A percentile compares a stretch with the other conserved stretches of the same genome.
Evolutionary conservation across 1,140 invertebrate genomes (phyloP).

Genomic region (Bemisia tabaci): DNA sequence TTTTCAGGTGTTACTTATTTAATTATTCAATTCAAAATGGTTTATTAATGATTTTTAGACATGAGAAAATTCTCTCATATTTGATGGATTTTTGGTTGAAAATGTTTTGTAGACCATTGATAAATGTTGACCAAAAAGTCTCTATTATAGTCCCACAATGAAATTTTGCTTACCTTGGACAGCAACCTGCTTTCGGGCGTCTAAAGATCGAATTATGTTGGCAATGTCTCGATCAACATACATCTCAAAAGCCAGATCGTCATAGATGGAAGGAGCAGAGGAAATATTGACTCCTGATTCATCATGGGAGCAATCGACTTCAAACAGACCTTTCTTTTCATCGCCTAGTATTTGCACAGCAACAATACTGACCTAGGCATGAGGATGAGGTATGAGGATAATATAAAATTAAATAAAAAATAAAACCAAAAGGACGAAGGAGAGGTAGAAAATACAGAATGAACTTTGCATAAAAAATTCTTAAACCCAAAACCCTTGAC

Average conservation of each 20-base stretch:
- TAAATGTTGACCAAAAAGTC: too few relatives aligned
- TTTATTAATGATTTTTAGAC: too few relatives aligned
- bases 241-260: conserved; percentile 94
- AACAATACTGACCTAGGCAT: conserved; percentile 52
- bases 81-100: too few relatives aligned
- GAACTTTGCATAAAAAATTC: too few relatives aligned
- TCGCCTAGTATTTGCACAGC: conserved; percentile 66
- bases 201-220: conserved; percentile 71
- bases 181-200: conserved; percentile 70
- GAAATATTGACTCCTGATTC: conserved; percentile 5
- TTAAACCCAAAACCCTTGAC: too few relatives aligned
- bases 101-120: too few relatives aligned
- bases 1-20: too few relatives aligned
- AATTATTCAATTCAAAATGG: too few relatives aligned
- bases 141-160: too few relatives aligned
- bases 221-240: conserved; percentile 90
- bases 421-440: too few relatives aligned
- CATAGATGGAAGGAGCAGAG: conserved; percentile 60
- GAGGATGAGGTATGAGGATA: not conserved
- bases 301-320: conserved; percentile 2
- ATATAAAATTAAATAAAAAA: conserved; percentile 3
- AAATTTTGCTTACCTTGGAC: conserved; percentile 44
- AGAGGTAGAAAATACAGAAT: too few relatives aligned
- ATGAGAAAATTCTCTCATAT: too few relatives aligned
- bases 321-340: conserved; percentile 22